A percentile compares a stretch with the other conserved stretches of the same genome.
These are phyloP conservation scores for Panthera uncia DNA, from an alignment of 2,113 vertebrate species.

Conservation along the genomic window DNA sequence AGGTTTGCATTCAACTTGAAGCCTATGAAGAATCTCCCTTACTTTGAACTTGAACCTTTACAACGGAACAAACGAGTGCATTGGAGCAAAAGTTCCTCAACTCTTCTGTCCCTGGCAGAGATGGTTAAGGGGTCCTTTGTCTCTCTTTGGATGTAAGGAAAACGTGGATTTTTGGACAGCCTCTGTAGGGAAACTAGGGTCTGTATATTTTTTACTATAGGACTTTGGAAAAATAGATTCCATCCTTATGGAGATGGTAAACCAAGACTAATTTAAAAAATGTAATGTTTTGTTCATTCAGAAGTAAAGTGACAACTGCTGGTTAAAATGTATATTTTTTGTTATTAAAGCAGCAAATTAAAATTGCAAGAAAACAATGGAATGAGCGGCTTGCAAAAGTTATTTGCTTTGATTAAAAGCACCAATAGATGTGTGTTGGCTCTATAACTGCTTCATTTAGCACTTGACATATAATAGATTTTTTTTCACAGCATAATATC, in stretches of 20 bases:
- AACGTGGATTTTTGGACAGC: neutral
- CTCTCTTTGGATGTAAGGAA: slow-evolving; percentile 49
- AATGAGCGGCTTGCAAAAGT: slow-evolving; percentile 84
- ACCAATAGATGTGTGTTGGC: slow-evolving; percentile 84
- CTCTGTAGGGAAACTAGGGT: slow-evolving; percentile 35
- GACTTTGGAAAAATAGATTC: slow-evolving; percentile 41
- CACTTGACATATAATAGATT: slow-evolving; percentile 86
- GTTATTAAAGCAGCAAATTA: slow-evolving; percentile 84
- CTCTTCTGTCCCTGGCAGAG: slow-evolving; percentile 44
- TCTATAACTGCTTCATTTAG: slow-evolving; percentile 86
- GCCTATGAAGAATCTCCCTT: neutral
- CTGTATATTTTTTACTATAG: neutral
- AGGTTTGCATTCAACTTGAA: neutral
- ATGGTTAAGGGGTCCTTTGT: slow-evolving; percentile 23
- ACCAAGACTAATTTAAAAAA: neutral
- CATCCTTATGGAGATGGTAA: neutral
- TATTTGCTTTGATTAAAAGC: slow-evolving; percentile 89
- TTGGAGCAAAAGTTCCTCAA: slow-evolving; percentile 37
- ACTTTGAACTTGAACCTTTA: slow-evolving; percentile 56
- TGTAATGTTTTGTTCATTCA: slow-evolving; percentile 60
- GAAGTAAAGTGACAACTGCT: slow-evolving; percentile 74
- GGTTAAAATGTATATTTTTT: slow-evolving; percentile 81
- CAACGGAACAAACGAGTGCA: slow-evolving; percentile 34
- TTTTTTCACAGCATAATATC: slow-evolving; percentile 87
- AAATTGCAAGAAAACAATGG: slow-evolving; percentile 83